Percentiles rank a stretch among this genome's conserved stretches.
Evolutionary conservation across 2,888 invertebrate species (phyloP).

Genomic region (Hypolimnas misippus): DNA sequence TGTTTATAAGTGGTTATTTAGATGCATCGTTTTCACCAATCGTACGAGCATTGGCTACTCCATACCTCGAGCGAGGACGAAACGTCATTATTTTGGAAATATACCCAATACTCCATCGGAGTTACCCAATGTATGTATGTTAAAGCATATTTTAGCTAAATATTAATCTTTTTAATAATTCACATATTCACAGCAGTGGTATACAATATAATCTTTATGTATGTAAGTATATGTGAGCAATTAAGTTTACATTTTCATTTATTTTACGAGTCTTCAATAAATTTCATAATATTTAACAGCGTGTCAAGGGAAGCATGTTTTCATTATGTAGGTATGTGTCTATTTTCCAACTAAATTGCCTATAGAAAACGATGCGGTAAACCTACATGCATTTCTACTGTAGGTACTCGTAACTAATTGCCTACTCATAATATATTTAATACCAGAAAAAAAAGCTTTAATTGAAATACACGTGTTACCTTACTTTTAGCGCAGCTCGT

Average conservation of each 20-base stretch:
- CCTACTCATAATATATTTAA: no score
- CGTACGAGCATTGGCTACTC: constrained; percentile 53
- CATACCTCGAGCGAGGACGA: constrained; percentile 58
- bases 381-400: not conserved
- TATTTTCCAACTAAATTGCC: not conserved
- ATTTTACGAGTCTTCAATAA: no score
- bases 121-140: constrained; percentile 67
- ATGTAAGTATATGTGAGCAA: not conserved
- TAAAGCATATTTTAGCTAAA: not conserved
- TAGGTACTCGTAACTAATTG: no score
- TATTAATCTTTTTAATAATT: not conserved
- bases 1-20: constrained; percentile 71
- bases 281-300: no score
- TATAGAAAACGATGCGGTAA: not conserved
- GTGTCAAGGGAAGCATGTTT: not conserved
- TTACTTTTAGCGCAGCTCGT: constrained; percentile 65
- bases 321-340: not conserved
- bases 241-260: no score
- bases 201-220: not conserved
- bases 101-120: constrained; percentile 64
- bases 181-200: not conserved
- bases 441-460: no score
- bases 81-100: constrained; percentile 69
- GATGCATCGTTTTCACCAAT: constrained; percentile 67
- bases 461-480: not conserved